Evolutionary conservation across 2,797 vertebrate genomes (phyloP).

Genomic region (Cygnus olor): DNA sequence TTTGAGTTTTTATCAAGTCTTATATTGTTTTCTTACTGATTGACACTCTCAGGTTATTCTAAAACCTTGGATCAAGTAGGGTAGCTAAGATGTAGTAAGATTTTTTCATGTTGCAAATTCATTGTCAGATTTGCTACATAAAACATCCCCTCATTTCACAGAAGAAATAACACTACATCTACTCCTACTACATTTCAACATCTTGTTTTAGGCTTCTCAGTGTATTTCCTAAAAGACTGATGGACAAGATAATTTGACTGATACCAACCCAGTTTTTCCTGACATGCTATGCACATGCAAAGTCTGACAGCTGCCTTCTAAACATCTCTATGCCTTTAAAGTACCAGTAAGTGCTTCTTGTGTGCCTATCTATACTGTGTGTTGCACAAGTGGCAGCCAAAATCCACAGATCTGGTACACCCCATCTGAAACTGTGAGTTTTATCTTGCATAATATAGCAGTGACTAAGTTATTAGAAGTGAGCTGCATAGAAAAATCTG

Average conservation of each 20-base stretch:
- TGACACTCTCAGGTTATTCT: constrained; percentile 49
- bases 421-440: not conserved
- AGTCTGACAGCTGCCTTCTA: constrained; percentile 34
- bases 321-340: not conserved
- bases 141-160: constrained; percentile 62
- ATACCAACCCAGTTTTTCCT: constrained; percentile 50
- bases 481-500: not conserved
- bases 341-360: not conserved
- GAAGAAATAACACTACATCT: constrained; percentile 48
- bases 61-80: constrained; percentile 62
- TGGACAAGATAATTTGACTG: constrained; percentile 64
- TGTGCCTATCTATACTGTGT: not conserved
- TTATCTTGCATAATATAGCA: not conserved
- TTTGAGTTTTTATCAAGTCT: constrained; percentile 21
- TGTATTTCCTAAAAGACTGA: constrained; percentile 56
- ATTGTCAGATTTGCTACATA: constrained; percentile 62
- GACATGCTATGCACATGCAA: not conserved
- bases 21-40: constrained; percentile 49
- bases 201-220: constrained; percentile 52
- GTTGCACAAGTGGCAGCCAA: not conserved
- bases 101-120: constrained; percentile 65
- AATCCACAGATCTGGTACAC: not conserved
- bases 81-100: constrained; percentile 50
- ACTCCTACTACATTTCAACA: constrained; percentile 5
- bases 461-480: not conserved